phyloP scores from a whole-genome alignment of 1,140 invertebrate species.

The Oncopeltus fasciatus region DNA sequence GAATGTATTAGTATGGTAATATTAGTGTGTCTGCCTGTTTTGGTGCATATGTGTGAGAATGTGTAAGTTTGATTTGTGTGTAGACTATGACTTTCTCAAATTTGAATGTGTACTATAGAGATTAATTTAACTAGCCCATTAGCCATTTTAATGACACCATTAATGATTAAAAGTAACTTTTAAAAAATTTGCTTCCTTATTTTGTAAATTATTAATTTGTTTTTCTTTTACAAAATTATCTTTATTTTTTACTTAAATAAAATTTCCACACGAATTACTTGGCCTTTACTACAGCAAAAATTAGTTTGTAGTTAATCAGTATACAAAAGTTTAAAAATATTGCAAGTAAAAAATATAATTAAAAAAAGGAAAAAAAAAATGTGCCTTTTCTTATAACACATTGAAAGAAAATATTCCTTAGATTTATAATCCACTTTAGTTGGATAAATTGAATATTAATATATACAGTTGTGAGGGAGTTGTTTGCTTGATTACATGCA shows the following conservation, averaged over 20 bases:
- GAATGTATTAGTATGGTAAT: not conserved
- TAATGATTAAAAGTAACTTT: too few relatives aligned
- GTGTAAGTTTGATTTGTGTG: not conserved
- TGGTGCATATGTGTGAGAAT: not conserved
- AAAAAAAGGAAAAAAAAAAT: not conserved
- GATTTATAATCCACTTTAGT: too few relatives aligned
- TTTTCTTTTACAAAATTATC: not conserved
- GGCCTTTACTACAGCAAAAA: slow-evolving; percentile 1
- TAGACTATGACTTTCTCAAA: not conserved
- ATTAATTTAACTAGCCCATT: not conserved
- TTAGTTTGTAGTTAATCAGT: not conserved
- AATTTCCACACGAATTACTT: slow-evolving; percentile 1
- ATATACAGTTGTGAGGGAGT: too few relatives aligned
- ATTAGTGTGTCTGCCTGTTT: not conserved
- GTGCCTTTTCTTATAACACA: not conserved
- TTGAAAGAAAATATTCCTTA: not conserved
- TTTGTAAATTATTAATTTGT: not conserved
- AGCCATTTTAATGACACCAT: not conserved
- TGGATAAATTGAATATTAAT: too few relatives aligned
- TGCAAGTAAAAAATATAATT: not conserved
- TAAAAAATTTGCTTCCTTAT: not conserved
- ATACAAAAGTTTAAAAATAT: not conserved
- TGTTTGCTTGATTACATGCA: not conserved
- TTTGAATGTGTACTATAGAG: not conserved
- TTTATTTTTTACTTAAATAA: not conserved